A percentile compares a stretch with the other conserved stretches of the same genome.
Conservation (phyloP, 2,113 vertebrate genomes). For the Aspiorhynchus laticeps region DNA sequence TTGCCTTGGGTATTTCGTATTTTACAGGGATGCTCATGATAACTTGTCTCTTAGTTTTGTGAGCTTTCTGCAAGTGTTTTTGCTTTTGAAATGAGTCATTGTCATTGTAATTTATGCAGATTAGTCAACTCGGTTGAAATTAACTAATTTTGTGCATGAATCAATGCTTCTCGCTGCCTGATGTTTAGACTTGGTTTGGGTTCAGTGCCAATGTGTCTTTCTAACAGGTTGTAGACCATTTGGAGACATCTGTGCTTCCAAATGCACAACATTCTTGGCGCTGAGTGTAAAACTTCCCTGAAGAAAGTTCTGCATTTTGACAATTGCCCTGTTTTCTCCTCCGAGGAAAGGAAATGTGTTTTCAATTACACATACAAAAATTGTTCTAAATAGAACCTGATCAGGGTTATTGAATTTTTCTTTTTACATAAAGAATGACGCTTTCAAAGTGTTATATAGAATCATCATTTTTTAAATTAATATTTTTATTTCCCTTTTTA, state of each 20-base stretch:
- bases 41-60: background rate
- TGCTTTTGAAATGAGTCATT: background rate
- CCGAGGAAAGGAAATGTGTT: background rate
- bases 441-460: background rate
- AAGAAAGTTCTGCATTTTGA: constrained; percentile 2
- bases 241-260: constrained; percentile 30
- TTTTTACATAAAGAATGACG: background rate
- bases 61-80: background rate
- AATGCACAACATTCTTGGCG: background rate
- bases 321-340: background rate
- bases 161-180: constrained; percentile 2
- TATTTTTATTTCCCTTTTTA: too few species aligned
- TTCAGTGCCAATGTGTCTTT: constrained; percentile 33
- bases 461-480: too few species aligned
- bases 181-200: constrained; percentile 25
- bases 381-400: background rate
- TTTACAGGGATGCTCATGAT: background rate
- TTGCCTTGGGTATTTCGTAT: background rate
- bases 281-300: background rate
- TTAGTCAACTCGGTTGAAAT: constrained; percentile 20
- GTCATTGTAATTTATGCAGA: constrained; percentile 33
- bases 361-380: background rate
- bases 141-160: constrained; percentile 28
- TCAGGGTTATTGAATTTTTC: background rate
- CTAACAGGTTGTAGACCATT: constrained; percentile 30